Conservation (phyloP, 2,797 vertebrate genomes). For the Lepus oiostolus region DNA sequence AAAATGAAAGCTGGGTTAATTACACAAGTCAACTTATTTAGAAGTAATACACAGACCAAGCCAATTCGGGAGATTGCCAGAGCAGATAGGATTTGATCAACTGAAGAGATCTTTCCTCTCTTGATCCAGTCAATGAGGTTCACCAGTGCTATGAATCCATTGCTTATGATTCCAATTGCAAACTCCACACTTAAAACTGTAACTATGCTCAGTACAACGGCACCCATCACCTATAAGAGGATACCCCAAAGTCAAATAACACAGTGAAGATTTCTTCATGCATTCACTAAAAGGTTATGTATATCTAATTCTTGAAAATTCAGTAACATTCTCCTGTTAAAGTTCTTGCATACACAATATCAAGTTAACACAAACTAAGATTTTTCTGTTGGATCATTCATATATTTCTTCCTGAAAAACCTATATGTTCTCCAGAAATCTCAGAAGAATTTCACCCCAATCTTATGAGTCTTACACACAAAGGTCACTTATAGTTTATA, state of each 20-base stretch:
- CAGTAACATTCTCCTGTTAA: not conserved
- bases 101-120: not conserved
- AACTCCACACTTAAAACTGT: not conserved
- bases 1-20: not conserved
- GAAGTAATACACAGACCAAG: not conserved
- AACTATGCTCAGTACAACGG: not conserved
- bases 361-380: not conserved
- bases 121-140: not conserved
- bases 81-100: not conserved
- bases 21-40: accelerated
- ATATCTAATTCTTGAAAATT: not conserved
- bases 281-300: not conserved
- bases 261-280: not conserved
- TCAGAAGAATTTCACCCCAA: not conserved
- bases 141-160: constrained; percentile 15
- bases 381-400: not conserved
- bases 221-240: not conserved
- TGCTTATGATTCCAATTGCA: not conserved
- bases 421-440: not conserved
- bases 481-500: not conserved
- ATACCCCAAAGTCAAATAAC: not conserved
- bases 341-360: not conserved
- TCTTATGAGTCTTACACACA: not conserved
- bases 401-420: not conserved
- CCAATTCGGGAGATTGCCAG: not conserved